Evolutionary conservation across 2,888 invertebrate species (phyloP), one percentile per base, ranked within the genome.

Genomic region (Synergus umbraculus): DNA sequence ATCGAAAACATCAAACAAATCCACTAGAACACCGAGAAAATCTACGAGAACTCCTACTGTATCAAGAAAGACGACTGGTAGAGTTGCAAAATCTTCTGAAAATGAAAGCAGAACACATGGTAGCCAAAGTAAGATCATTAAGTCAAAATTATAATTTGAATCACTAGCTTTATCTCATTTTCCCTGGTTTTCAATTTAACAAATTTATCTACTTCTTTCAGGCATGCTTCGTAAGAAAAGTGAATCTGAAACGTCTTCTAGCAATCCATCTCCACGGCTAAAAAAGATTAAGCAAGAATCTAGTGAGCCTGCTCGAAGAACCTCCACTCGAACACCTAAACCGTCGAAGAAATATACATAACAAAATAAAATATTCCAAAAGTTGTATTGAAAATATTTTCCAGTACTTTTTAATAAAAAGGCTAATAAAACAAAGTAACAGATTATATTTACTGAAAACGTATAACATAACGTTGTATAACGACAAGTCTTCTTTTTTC

Each of bases 11-110:
- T n/a, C 76, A 64, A 12, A 2, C 41, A 13, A 37, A 46, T 37
- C 58, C 76, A 49, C 54, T 10, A 76, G 12, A 44, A 58, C 78
- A 43, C 76, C 78, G 15, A 63, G 79, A 79, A 63, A 65, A 41
- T 78, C 41, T 4, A n/a, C 18, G 18, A 76, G 29, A 65, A 78
- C 43, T n/a, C 58, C 79, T 43, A 54, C 44, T n/a, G n/a, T 46
- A 77, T 29, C 80, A 13, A 44, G 77, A 76, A 46, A 37, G 49
- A 41, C 65, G 22, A 65, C 76, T 29, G 9, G 18, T n/a, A 83
- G 78, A 73, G 69, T 76, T 8, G 15, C 8, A 64, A 64, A 29
- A 64, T 37, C 15, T 64, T 64, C 15, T 22, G 64, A 64, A 64
- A 64, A 12, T 64, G 64, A 64, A 64, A 64, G 15, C 15, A 64